Conservation (phyloP, 1,140 invertebrate species). For the Drosophila bocqueti region DNA sequence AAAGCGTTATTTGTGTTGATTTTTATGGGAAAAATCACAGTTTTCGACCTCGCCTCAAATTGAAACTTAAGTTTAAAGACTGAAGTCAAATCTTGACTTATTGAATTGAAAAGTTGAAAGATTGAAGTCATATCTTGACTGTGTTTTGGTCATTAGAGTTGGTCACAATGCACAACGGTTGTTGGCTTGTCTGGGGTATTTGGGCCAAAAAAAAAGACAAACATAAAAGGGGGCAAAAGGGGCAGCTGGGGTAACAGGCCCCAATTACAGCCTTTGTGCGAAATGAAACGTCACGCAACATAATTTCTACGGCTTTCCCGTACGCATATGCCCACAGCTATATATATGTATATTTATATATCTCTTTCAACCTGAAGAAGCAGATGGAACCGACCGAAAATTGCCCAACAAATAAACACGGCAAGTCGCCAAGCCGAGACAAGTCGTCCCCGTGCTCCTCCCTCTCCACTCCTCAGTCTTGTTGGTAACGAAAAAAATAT, state of each 20-base stretch:
- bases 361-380: conserved; percentile 20
- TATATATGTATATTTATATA: neutral
- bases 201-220: conserved; percentile 39
- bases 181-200: neutral
- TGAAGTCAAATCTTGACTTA: too few species aligned
- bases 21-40: conserved; percentile 12
- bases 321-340: conserved; percentile 2
- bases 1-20: neutral
- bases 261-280: conserved; percentile 80
- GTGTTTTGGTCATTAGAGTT: conserved; percentile 42
- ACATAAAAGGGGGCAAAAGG: too few species aligned
- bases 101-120: neutral
- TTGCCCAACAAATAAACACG: conserved; percentile 76
- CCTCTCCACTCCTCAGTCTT: neutral
- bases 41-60: conserved; percentile 35
- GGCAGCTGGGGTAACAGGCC: conserved; percentile 25
- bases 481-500: conserved; percentile 1
- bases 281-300: conserved; percentile 83
- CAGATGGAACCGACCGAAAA: conserved; percentile 34
- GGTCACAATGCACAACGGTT: conserved; percentile 48
- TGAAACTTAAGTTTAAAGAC: neutral
- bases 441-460: conserved; percentile 5
- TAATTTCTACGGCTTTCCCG: conserved; percentile 81
- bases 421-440: conserved; percentile 49
- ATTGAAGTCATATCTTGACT: conserved; percentile 20